These are phyloP conservation scores for Channallabes apus DNA, from an alignment of 2,797 vertebrate species.

Conservation along the genomic window DNA sequence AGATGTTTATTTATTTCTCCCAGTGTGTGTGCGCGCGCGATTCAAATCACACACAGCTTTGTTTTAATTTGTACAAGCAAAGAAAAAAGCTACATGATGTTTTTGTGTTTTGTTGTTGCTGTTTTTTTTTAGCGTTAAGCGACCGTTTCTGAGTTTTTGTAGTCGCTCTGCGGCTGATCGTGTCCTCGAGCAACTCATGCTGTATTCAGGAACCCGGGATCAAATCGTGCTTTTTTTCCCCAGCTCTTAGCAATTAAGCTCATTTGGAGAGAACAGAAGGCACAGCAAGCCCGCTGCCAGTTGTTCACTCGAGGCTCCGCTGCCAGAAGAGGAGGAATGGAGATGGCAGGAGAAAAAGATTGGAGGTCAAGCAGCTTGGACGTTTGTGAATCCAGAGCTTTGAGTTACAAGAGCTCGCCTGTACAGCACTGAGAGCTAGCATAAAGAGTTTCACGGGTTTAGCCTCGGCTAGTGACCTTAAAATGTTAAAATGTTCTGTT, in stretches of 20 bases:
- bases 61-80: neutral
- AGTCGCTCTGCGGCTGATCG: neutral
- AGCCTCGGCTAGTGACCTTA: neutral
- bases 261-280: neutral
- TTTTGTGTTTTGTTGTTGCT: neutral
- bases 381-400: neutral
- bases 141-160: too few species aligned
- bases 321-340: neutral
- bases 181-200: neutral
- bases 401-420: slow-evolving; percentile 25
- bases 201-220: neutral
- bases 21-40: neutral
- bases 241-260: slow-evolving; percentile 7
- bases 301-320: neutral
- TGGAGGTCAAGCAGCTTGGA: neutral
- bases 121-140: neutral
- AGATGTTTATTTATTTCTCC: slow-evolving; percentile 23
- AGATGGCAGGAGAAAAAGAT: neutral
- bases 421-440: neutral
- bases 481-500: neutral
- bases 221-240: neutral
- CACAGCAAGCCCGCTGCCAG: neutral
- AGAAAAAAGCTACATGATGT: neutral
- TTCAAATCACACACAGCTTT: neutral
- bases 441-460: neutral